These are phyloP conservation scores for Nasua narica DNA, from an alignment of 2,797 vertebrate species.

Conservation along the genomic window DNA sequence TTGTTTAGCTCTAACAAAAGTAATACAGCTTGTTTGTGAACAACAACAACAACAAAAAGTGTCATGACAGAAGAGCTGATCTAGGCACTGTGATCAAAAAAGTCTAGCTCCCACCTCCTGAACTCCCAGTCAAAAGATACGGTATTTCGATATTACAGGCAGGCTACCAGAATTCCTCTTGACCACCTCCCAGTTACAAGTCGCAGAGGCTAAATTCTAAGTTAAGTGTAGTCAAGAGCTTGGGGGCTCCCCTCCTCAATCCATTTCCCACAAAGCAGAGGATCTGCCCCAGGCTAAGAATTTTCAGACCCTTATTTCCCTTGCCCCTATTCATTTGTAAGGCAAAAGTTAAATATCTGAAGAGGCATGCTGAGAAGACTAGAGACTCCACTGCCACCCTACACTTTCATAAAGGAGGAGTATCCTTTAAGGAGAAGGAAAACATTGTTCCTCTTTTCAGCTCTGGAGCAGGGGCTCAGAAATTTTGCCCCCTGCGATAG, in stretches of 20 bases:
- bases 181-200: neutral
- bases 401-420: accelerated
- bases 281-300: neutral
- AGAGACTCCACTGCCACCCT: neutral
- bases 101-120: neutral
- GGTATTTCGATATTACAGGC: neutral
- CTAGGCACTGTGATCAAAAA: neutral
- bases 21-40: neutral
- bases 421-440: neutral
- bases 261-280: neutral
- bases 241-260: neutral
- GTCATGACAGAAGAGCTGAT: neutral
- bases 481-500: neutral
- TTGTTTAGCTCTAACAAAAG: conserved; percentile 16
- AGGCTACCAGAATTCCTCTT: neutral
- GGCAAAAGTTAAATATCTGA: neutral
- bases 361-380: neutral
- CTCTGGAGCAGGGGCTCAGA: neutral
- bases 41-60: neutral
- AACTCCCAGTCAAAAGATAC: neutral
- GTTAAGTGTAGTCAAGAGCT: neutral
- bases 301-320: neutral
- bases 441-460: neutral
- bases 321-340: neutral
- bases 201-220: neutral